phyloP scores from a whole-genome alignment of 2,113 vertebrate genomes.

The Helogale parvula region DNA sequence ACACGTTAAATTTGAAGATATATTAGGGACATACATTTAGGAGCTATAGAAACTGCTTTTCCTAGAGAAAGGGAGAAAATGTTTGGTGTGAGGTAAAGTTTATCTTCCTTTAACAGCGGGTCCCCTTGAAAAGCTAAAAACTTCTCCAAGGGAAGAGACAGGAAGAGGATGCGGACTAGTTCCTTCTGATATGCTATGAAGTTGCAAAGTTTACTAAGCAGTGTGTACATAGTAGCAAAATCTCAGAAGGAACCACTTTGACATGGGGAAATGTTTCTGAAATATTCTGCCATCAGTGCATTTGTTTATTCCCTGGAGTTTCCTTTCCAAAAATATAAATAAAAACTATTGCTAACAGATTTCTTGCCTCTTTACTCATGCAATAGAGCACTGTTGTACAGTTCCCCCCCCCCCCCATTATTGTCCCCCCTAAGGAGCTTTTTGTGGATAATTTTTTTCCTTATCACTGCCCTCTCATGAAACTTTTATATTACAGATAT shows the following conservation, averaged over 20 bases:
- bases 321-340: conserved; percentile 84
- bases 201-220: conserved; percentile 83
- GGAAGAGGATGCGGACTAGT: conserved; percentile 93
- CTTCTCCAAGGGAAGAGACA: conserved; percentile 85
- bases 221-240: conserved; percentile 86
- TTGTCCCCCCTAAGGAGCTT: not conserved
- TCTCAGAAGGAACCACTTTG: conserved; percentile 84
- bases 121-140: conserved; percentile 68
- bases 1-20: not conserved
- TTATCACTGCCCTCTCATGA: not conserved
- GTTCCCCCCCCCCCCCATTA: not conserved
- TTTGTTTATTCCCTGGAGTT: conserved; percentile 88
- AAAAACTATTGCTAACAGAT: conserved; percentile 70
- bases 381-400: not conserved
- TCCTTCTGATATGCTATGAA: conserved; percentile 91
- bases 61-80: conserved; percentile 62
- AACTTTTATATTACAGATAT: conserved; percentile 43
- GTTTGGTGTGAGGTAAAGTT: conserved; percentile 66
- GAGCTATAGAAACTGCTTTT: conserved; percentile 13
- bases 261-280: conserved; percentile 86
- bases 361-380: conserved; percentile 36
- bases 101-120: conserved; percentile 77
- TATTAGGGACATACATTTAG: not conserved
- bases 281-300: conserved; percentile 88
- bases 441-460: not conserved